A percentile compares a stretch with the other conserved stretches of the same genome.
These are phyloP conservation scores for Nysson spinosus DNA, from an alignment of 2,888 invertebrate species.

Conservation along the genomic window DNA sequence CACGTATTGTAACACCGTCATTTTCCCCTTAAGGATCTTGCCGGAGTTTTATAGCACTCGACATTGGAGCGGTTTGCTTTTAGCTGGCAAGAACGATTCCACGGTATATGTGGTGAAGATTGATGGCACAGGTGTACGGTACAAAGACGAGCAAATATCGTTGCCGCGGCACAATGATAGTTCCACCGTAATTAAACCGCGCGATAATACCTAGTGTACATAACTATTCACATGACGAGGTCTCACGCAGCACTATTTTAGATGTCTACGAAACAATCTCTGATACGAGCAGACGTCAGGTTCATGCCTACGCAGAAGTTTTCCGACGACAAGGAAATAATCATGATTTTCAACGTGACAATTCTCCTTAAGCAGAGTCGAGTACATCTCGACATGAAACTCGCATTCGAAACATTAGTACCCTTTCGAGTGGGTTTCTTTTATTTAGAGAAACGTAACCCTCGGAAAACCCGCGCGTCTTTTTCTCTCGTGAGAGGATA, in stretches of 20 bases:
- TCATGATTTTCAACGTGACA: no score
- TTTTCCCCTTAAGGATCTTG: slow-evolving; percentile 19
- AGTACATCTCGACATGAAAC: not conserved
- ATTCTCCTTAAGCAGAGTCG: no score
- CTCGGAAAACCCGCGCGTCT: slow-evolving; percentile 11
- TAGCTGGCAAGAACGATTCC: slow-evolving; percentile 27
- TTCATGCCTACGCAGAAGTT: slow-evolving; percentile 9
- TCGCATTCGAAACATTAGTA: not conserved
- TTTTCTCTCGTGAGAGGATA: slow-evolving; percentile 28
- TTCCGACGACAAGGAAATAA: slow-evolving; percentile 4
- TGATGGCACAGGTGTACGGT: slow-evolving; percentile 45
- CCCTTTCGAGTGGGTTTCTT: slow-evolving; percentile 23
- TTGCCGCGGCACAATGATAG: slow-evolving; percentile 34
- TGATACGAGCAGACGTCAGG: slow-evolving; percentile 16
- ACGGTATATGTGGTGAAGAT: slow-evolving; percentile 46
- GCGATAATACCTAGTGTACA: slow-evolving; percentile 46
- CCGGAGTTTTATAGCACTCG: slow-evolving; percentile 32
- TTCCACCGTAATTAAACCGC: slow-evolving; percentile 44
- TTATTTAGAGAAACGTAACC: slow-evolving; percentile 53
- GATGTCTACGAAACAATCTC: not conserved
- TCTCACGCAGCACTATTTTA: slow-evolving; percentile 3
- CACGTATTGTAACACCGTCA: slow-evolving; percentile 31
- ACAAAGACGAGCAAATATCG: slow-evolving; percentile 52
- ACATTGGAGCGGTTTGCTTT: slow-evolving; percentile 40
- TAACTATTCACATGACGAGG: slow-evolving; percentile 27